Conservation (phyloP, 92 coral and sea anemone species). For the Actinostola sp. region DNA sequence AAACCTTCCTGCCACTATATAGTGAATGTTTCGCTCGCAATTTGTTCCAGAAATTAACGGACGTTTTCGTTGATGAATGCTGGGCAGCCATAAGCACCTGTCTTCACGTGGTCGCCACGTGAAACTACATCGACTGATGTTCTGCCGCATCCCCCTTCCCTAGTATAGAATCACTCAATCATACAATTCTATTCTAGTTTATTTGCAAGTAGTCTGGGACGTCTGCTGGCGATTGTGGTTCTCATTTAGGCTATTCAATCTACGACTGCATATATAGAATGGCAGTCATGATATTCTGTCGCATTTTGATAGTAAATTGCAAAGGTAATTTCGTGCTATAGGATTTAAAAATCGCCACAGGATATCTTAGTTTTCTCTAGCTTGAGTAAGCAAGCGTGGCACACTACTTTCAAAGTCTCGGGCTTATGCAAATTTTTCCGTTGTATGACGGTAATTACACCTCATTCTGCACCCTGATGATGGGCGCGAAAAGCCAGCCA, state of each 20-base stretch:
- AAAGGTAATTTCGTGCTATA: neutral
- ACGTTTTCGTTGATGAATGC: neutral
- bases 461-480: too few species aligned
- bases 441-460: too few species aligned
- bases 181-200: neutral
- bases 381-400: constrained; percentile 31
- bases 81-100: neutral
- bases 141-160: neutral
- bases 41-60: neutral
- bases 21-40: neutral
- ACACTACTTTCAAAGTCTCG: constrained; percentile 43
- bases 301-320: neutral
- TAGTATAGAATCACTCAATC: neutral
- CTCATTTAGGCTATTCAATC: neutral
- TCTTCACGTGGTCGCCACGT: constrained; percentile 13
- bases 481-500: too few species aligned
- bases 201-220: constrained; percentile 11
- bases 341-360: neutral
- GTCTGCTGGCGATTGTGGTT: neutral
- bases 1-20: too few species aligned
- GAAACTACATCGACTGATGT: neutral
- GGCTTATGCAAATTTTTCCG: constrained; percentile 68
- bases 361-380: neutral
- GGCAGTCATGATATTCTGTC: neutral
- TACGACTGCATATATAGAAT: neutral